phyloP scores from a whole-genome alignment of 2,888 invertebrate species.

The Dicycla oo region DNA sequence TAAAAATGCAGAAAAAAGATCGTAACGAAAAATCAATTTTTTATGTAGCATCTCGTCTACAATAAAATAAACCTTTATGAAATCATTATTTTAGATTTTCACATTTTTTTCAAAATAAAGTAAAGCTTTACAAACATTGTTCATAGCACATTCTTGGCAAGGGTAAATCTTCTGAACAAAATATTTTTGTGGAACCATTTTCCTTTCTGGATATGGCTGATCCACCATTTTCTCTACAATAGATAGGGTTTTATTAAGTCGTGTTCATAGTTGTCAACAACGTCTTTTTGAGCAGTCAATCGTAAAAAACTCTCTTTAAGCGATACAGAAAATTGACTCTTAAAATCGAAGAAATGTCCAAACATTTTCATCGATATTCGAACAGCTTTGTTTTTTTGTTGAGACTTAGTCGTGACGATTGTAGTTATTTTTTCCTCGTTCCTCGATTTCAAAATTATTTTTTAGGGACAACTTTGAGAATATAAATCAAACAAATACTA shows the following conservation, averaged over 20 bases:
- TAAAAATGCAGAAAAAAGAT: neutral
- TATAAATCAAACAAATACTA: neutral
- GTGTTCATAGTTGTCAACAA: slow-evolving; percentile 35
- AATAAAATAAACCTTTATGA: neutral
- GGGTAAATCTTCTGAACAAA: slow-evolving; percentile 12
- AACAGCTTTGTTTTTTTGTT: slow-evolving; percentile 7
- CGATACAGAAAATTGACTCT: slow-evolving; percentile 28
- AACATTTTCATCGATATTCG: slow-evolving; percentile 29
- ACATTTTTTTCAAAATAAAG: too few relatives aligned
- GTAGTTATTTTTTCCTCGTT: neutral
- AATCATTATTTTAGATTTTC: too few relatives aligned
- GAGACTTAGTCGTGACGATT: neutral
- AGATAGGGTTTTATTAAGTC: slow-evolving; percentile 47
- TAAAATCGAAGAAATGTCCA: slow-evolving; percentile 17
- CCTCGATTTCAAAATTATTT: neutral
- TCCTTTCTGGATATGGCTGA: slow-evolving; percentile 45
- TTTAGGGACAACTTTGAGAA: neutral
- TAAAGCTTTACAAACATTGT: too few relatives aligned
- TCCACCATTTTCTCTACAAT: slow-evolving; percentile 41
- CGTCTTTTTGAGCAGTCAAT: slow-evolving; percentile 26
- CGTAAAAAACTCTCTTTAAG: slow-evolving; percentile 20
- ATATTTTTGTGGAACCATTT: slow-evolving; percentile 41
- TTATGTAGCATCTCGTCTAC: too few relatives aligned
- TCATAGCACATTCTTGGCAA: neutral
- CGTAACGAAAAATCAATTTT: neutral